Evolutionary conservation across 30 jellyfish, hydroid and myxozoan genomes (phyloP).

Genomic region (Pseudorhiza aurosa): DNA sequence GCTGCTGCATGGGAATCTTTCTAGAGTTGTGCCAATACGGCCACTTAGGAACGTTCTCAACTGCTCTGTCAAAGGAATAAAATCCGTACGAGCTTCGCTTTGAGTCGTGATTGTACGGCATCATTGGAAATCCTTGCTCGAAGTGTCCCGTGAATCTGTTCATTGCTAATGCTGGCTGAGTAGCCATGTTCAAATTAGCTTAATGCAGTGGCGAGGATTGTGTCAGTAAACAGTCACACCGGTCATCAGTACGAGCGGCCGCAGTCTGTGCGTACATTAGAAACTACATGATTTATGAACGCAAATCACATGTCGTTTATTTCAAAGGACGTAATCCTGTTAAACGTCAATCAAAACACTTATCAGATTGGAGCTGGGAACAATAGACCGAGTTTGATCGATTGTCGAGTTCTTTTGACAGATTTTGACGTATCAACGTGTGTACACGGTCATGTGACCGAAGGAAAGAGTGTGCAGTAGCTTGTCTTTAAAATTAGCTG

Average conservation of each 20-base stretch:
- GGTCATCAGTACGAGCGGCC: constrained; percentile 13
- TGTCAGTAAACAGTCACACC: constrained; percentile 12
- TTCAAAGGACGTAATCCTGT: constrained; percentile 76
- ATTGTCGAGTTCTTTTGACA: constrained; percentile 59
- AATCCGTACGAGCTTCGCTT: constrained; percentile 31
- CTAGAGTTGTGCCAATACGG: constrained; percentile 51
- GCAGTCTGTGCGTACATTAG: constrained; percentile 44
- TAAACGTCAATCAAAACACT: constrained; percentile 73
- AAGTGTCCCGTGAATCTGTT: constrained; percentile 47
- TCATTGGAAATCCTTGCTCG: constrained; percentile 49
- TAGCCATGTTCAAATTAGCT: constrained; percentile 17
- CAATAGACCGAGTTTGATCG: constrained; percentile 63
- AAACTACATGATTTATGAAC: constrained; percentile 59
- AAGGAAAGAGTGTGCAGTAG: neutral
- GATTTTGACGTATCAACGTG: constrained; percentile 62
- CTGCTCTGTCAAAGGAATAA: constrained; percentile 27
- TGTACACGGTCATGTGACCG: constrained; percentile 32
- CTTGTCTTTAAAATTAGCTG: constrained; percentile 17
- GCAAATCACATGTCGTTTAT: constrained; percentile 63
- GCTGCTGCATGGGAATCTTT: constrained; percentile 2
- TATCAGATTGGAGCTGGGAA: constrained; percentile 71
- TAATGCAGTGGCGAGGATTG: neutral
- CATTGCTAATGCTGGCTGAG: constrained; percentile 34
- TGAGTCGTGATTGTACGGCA: constrained; percentile 20
- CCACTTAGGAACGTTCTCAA: constrained; percentile 43